Conservation (phyloP, 2,888 invertebrate genomes). For the Tineola bisselliella region DNA sequence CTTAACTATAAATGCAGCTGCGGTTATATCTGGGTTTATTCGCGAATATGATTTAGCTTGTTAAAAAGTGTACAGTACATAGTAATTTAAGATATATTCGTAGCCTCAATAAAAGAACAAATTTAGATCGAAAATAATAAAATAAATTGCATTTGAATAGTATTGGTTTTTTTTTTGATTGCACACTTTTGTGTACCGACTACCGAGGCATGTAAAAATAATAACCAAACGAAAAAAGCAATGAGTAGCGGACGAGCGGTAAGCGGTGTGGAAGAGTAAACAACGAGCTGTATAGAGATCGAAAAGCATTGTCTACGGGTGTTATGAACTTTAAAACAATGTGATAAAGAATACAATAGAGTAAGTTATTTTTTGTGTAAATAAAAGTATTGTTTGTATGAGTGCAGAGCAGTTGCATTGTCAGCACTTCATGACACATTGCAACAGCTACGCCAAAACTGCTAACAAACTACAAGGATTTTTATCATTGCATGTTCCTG, state of each 20-base stretch:
- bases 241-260: constrained; percentile 14
- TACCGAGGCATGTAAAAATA: constrained; percentile 21
- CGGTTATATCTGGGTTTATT: too few relatives aligned
- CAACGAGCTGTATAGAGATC: background rate
- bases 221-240: constrained; percentile 15
- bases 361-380: background rate
- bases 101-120: background rate
- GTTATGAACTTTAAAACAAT: background rate
- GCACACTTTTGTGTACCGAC: constrained; percentile 34
- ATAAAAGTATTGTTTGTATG: background rate
- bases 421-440: constrained; percentile 39
- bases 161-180: constrained; percentile 33
- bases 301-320: constrained; percentile 13
- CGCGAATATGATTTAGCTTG: too few relatives aligned
- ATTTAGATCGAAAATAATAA: background rate
- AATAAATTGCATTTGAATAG: background rate
- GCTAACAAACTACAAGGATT: constrained; percentile 36
- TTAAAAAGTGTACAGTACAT: too few relatives aligned
- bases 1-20: too few relatives aligned
- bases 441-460: constrained; percentile 27
- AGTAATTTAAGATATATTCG: background rate
- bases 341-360: background rate
- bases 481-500: constrained; percentile 27
- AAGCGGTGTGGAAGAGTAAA: constrained; percentile 18
- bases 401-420: constrained; percentile 21